Percentiles rank a stretch among this genome's conserved stretches.
phyloP scores from a whole-genome alignment of 2,888 invertebrate genomes.

The Erynnis tages region DNA sequence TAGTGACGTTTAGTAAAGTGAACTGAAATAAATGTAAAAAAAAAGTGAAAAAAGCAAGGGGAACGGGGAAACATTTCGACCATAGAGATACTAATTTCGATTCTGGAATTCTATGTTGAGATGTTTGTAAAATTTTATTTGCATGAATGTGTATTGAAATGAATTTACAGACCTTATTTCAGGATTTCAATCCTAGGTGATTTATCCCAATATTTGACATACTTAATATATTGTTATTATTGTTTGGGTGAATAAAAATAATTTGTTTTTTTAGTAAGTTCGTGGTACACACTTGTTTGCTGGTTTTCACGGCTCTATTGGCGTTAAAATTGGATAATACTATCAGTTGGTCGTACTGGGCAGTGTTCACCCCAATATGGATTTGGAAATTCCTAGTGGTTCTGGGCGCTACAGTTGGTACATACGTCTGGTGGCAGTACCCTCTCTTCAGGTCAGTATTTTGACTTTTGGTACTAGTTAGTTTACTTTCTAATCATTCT shows the following conservation, averaged over 20 bases:
- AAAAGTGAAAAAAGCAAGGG: not conserved
- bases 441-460: conserved; percentile 92
- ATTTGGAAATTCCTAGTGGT: conserved; percentile 97
- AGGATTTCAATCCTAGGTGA: conserved; percentile 96
- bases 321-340: conserved; percentile 94
- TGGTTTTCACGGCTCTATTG: conserved; percentile 94
- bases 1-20: not conserved
- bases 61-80: conserved; percentile 4
- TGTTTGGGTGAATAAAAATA: conserved; percentile 26
- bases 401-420: conserved; percentile 94
- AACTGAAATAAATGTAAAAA: not conserved
- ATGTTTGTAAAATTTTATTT: conserved; percentile 30
- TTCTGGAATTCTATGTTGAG: conserved; percentile 5
- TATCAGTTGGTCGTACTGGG: conserved; percentile 97
- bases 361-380: conserved; percentile 98
- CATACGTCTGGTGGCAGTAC: conserved; percentile 97
- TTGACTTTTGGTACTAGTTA: not conserved
- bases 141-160: conserved; percentile 82
- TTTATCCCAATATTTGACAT: not conserved
- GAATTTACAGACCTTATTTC: conserved; percentile 94
- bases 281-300: conserved; percentile 95
- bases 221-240: conserved; percentile 11
- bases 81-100: conserved; percentile 10
- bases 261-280: conserved; percentile 90
- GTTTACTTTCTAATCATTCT: not conserved